Percentiles rank a stretch among this genome's conserved stretches.
phyloP scores from a whole-genome alignment of 1,140 invertebrate genomes.

The Drosophila teissieri region DNA sequence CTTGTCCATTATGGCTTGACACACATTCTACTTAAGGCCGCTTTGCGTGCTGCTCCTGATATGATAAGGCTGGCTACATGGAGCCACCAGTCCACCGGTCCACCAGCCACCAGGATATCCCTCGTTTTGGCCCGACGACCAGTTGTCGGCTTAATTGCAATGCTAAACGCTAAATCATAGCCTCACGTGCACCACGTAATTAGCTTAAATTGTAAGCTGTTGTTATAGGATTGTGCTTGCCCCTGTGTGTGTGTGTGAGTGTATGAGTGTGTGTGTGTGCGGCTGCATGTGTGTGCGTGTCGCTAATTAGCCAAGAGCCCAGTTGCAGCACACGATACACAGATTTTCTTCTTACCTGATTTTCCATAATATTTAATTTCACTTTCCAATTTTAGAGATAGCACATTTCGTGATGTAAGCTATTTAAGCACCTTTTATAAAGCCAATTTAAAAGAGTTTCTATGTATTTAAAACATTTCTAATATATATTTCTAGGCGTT shows the following conservation, averaged over 20 bases:
- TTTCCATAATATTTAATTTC: slow-evolving; percentile 6
- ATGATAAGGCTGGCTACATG: slow-evolving; percentile 60
- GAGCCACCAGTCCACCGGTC: background rate
- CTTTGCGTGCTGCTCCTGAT: slow-evolving; percentile 70
- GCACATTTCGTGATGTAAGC: background rate
- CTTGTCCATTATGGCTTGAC: slow-evolving; percentile 63
- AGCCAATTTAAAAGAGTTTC: background rate
- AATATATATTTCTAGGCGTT: too few species aligned
- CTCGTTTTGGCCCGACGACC: background rate
- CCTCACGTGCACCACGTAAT: slow-evolving; percentile 79
- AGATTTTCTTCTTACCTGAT: background rate
- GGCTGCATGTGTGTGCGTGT: slow-evolving; percentile 17
- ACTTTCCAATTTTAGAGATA: slow-evolving; percentile 1
- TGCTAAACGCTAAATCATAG: slow-evolving; percentile 80
- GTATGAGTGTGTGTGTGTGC: slow-evolving; percentile 3
- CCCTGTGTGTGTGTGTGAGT: background rate
- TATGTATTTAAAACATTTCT: too few species aligned
- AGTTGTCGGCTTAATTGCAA: slow-evolving; percentile 68
- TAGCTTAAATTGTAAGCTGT: slow-evolving; percentile 79
- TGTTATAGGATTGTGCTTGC: slow-evolving; percentile 57
- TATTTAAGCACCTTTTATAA: background rate
- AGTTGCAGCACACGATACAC: slow-evolving; percentile 8
- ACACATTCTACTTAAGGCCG: slow-evolving; percentile 40
- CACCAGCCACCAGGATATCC: background rate
- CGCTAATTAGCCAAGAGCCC: slow-evolving; percentile 33